These are phyloP conservation scores for Spilarctia lutea DNA, from an alignment of 2,888 invertebrate genomes.

Conservation along the genomic window DNA sequence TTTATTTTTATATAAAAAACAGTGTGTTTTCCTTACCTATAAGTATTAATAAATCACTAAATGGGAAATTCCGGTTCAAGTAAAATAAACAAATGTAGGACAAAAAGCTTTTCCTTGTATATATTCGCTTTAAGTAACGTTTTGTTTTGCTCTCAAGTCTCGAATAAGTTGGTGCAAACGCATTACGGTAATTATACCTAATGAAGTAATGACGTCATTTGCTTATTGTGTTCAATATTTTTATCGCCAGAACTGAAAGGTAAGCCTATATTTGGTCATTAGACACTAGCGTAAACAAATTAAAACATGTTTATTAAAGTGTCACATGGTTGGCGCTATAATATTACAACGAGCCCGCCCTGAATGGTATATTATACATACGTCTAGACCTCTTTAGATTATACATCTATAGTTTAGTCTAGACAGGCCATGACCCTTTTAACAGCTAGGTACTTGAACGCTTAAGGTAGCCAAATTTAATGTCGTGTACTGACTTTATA, in stretches of 20 bases:
- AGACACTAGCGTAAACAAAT: constrained; percentile 13
- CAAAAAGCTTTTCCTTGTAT: constrained; percentile 31
- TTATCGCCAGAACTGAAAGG: background rate
- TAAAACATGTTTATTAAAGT: constrained; percentile 9
- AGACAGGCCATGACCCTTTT: constrained; percentile 79
- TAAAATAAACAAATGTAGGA: constrained; percentile 11
- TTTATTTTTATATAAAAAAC: background rate
- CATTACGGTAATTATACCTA: background rate
- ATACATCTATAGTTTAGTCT: constrained; percentile 70
- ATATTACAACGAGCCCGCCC: constrained; percentile 19
- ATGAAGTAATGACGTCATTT: background rate
- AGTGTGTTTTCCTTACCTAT: constrained; percentile 5
- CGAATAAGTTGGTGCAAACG: background rate
- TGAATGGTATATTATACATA: constrained; percentile 48
- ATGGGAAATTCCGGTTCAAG: constrained; percentile 18
- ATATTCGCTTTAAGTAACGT: constrained; percentile 17
- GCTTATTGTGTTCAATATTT: background rate
- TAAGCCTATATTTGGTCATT: background rate
- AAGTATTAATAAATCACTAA: background rate
- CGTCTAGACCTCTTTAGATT: constrained; percentile 72
- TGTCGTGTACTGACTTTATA: constrained; percentile 13
- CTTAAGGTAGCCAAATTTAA: constrained; percentile 40
- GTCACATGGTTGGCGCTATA: background rate
- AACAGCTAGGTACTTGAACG: constrained; percentile 49
- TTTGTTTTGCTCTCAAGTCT: constrained; percentile 10